Base-by-base conservation (phyloP, 1,140 invertebrate species). In the Campoletis sonorensis region DNA sequence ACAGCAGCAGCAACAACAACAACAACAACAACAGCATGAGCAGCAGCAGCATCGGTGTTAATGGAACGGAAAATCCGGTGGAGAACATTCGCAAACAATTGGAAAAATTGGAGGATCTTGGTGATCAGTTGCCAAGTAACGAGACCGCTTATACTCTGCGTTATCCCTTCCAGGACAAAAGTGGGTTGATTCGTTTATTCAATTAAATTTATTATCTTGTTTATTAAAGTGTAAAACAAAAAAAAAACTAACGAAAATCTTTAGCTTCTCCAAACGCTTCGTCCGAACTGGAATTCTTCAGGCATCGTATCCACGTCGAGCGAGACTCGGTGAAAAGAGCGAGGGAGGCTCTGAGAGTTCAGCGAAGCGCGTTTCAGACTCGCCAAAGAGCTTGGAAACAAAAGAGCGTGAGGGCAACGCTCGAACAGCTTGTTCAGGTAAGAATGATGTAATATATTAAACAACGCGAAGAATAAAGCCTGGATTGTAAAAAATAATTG, bases 281-380 rank as follows among this genome's bases (percentile, higher is more conserved):
- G 72, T 95, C 95, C 4, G 96, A 96, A 85, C 88, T 97, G 82
- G 96, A 96, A 86, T 97, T 96, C 91, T 96, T 96, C 83, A 93
- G 95, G 64, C 96, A 97, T 86, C 93, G 96, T 61, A 96, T 96
- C 21, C 94, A 96, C 79, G 92, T 96, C 23, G 96, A 97, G 86
- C 91, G 96, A 10, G 96, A 96, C 86, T 95, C 95, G 0, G 95
- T 96, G 84, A 93, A 95, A 67, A 92, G 95, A 3, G 95, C 96
- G 30, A 94, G 95, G 82, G 95, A 96, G 80, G 95, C 94, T 76
- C 87, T 96, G 58, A 92, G 94, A 30, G 92, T 92, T 81, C 94
- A 94, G 84, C 92, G 92, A 85, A 91, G 89, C 82, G 88, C 90
- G 80, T 93, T 94, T 82, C 93, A 94, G 78, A 92, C 93, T 13